Percentiles rank a stretch among this genome's conserved stretches.
Conservation (phyloP, 2,797 vertebrate genomes). For the Pampus argenteus region DNA sequence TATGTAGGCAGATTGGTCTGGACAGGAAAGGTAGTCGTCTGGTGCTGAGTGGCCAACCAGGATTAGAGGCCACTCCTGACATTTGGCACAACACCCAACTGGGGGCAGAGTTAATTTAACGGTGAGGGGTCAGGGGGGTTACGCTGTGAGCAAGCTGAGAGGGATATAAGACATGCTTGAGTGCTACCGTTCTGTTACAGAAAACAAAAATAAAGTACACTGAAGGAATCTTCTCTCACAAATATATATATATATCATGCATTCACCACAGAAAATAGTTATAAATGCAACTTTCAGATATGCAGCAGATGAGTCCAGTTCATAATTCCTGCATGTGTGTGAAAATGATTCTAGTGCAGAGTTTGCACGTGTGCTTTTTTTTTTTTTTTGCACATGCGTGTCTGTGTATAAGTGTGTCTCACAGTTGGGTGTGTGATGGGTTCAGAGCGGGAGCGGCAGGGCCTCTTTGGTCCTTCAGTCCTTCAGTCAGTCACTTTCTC, state of each 20-base stretch:
- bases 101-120: constrained; percentile 77
- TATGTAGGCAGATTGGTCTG: constrained; percentile 60
- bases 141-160: constrained; percentile 41
- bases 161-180: constrained; percentile 37
- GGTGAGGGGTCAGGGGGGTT: constrained; percentile 70
- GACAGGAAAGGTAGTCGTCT: constrained; percentile 54
- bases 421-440: constrained; percentile 72
- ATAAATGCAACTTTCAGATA: neutral
- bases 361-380: neutral
- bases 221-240: neutral
- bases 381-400: constrained; percentile 8
- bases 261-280: neutral
- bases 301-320: constrained; percentile 5
- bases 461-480: constrained; percentile 83
- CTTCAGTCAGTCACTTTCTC: constrained; percentile 90
- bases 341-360: constrained; percentile 3
- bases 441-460: constrained; percentile 70
- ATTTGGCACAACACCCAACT: constrained; percentile 79
- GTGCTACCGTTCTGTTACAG: constrained; percentile 34
- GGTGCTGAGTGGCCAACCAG: constrained; percentile 64
- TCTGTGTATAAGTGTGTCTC: constrained; percentile 57
- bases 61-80: constrained; percentile 80
- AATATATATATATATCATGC: neutral
- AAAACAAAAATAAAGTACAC: constrained; percentile 1
- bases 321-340: neutral